phyloP scores from a whole-genome alignment of 2,888 invertebrate genomes.

The Pycnomerus fuliginosus region DNA sequence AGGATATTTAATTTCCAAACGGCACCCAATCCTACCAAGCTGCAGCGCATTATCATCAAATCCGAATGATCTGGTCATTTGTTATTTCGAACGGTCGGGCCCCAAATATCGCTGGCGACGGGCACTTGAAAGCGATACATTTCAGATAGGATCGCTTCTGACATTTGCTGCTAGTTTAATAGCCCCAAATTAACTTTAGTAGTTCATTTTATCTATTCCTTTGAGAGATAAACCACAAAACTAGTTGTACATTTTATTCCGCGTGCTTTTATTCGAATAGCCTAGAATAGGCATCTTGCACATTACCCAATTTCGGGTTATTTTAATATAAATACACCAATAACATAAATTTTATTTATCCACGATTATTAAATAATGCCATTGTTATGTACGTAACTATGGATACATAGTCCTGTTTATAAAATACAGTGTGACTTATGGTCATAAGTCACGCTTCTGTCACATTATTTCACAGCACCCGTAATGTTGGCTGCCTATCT shows the following conservation, averaged over 20 bases:
- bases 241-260: slow-evolving; percentile 19
- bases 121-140: slow-evolving; percentile 25
- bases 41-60: slow-evolving; percentile 46
- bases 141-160: slow-evolving; percentile 29
- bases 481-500: no score
- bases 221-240: slow-evolving; percentile 31
- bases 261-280: slow-evolving; percentile 17
- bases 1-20: slow-evolving; percentile 49
- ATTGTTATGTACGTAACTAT: no score
- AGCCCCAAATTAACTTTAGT: slow-evolving; percentile 47
- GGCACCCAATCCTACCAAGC: slow-evolving; percentile 45
- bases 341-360: no score
- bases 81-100: slow-evolving; percentile 42
- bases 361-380: no score
- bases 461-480: no score
- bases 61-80: slow-evolving; percentile 44
- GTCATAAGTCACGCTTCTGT: no score
- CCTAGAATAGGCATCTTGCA: no score
- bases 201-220: slow-evolving; percentile 40
- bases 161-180: slow-evolving; percentile 48
- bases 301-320: no score
- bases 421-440: no score
- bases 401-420: no score
- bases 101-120: slow-evolving; percentile 23
- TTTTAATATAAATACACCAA: no score